Evolutionary conservation across 1,140 invertebrate species (phyloP), one percentile per base, ranked within the genome.

Genomic region (Papilio machaon): DNA sequence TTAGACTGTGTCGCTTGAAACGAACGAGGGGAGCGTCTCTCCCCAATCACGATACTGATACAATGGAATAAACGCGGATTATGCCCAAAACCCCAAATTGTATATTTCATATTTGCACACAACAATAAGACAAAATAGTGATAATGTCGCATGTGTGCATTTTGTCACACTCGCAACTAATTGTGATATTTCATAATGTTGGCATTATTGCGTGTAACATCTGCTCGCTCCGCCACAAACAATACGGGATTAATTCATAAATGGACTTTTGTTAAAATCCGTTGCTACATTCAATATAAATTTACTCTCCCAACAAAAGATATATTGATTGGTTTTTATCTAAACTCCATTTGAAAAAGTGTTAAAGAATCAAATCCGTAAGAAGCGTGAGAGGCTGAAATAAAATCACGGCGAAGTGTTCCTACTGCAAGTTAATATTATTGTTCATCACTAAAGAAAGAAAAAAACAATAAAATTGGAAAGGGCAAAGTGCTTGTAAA

Each of bases 51-150:
- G 54, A n/a, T 30, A 76, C n/a, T 35, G 74, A 38, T 58, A 93
- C 91, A 94, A 94, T 92, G 83, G 91, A 88, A 85, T 87, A 81
- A 83, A 84, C 87, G 88, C 86, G 92, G 93, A 94, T 94, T 94
- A 92, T 94, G 92, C 88, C 90, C 89, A 92, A 92, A 93, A 92
- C 91, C 89, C 93, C 85, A 93, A 94, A 94, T 92, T 89, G 89
- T 94, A 91, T 92, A 92, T 90, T 93, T 91, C 91, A 94, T 93
- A 94, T 91, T 92, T 91, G 85, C 84, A 86, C 85, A 82, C 83
- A 91, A 94, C 91, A 94, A 94, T 94, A 91, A 91, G 91, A 92
- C 89, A 91, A 91, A 93, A 91, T 94, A 93, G 88, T 91, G 89
- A 94, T 92, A 92, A 90, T 93, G 91, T 94, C 92, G 86, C 92